A percentile compares a stretch with the other conserved stretches of the same genome.
These are phyloP conservation scores for Sebastes minor DNA, from an alignment of 2,797 vertebrate genomes.

Conservation along the genomic window DNA sequence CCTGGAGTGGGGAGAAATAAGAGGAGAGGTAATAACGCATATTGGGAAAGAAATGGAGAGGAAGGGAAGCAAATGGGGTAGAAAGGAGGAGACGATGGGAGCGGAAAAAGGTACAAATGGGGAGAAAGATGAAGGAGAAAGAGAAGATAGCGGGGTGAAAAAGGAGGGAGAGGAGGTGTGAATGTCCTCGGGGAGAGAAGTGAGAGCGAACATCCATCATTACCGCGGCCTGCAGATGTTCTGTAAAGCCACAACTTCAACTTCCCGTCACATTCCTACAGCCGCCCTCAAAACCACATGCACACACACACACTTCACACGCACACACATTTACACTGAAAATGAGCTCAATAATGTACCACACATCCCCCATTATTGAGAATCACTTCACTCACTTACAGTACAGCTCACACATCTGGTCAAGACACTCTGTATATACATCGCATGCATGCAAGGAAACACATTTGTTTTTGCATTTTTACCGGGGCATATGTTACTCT, in stretches of 20 bases:
- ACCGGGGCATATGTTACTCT: conserved; percentile 52
- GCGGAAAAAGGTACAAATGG: conserved; percentile 9
- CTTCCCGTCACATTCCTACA: conserved; percentile 59
- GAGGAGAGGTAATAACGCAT: conserved; percentile 56
- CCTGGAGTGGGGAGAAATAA: conserved; percentile 33
- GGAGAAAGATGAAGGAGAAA: conserved; percentile 24
- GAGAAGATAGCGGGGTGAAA: not conserved
- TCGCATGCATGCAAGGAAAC: conserved; percentile 61
- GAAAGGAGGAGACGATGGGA: conserved; percentile 24
- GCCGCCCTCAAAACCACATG: conserved; percentile 41
- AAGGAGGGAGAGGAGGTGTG: conserved; percentile 30
- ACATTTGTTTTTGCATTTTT: conserved; percentile 56
- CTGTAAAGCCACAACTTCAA: conserved; percentile 60
- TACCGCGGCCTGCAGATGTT: conserved; percentile 55
- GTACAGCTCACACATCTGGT: conserved; percentile 37
- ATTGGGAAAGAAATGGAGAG: conserved; percentile 37
- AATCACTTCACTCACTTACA: conserved; percentile 60
- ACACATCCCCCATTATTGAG: conserved; percentile 48
- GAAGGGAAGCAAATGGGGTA: conserved; percentile 37
- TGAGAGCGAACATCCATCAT: conserved; percentile 64
- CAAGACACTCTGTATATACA: conserved; percentile 54
- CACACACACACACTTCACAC: conserved; percentile 15
- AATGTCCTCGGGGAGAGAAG: conserved; percentile 61
- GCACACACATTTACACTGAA: conserved; percentile 27
- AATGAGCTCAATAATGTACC: conserved; percentile 59